Evolutionary conservation across 2,113 vertebrate species (phyloP), one percentile per base, ranked within the genome.

Genomic region (Toxotes chatareus): DNA sequence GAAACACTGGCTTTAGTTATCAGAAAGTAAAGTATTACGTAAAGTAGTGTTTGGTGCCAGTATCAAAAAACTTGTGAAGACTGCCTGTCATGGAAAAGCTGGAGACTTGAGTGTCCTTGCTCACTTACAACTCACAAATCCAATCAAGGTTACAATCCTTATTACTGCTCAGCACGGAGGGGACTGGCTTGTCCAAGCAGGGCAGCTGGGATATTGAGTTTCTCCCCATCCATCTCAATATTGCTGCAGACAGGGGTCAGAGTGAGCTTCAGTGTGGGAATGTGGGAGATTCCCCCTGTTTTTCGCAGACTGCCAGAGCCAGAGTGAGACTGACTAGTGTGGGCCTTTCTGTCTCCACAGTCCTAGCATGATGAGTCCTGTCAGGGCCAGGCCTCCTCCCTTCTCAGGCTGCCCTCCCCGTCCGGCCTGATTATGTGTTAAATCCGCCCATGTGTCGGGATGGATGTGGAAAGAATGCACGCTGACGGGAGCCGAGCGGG

Each of bases 361-460:
- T 91, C 92, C 40, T 31, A 23, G 47, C 67, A 47, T 89, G 89
- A 90, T 93, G 93, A 86, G 90, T 86, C 91, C 86, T 90, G 93
- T 92, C 89, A 91, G 72, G 82, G 74, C 88, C 79, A 60, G 85
- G 38, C 76, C 81, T 55, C 73, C 56, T 82, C 79, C 65, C 53
- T n/a, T 47, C 78, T 77, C 55, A 66, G 49, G 27, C 87, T 46
- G 76, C 82, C 86, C 76, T 74, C 86, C 86, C 85, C 67, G 70
- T 88, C 86, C 56, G 4, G 71, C 80, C 86, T 95, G 86, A 94
- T 94, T 95, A 93, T 79, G 21, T 96, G 95, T 94, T 93, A 94
- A 94, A 95, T 95, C 95, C 93, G 93, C 91, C 91, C 89, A 73
- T 74, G 85, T 92, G 93, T 94, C 90, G 55, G 88, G 92, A 92